A percentile compares a stretch with the other conserved stretches of the same genome.
phyloP scores from a whole-genome alignment of 1,140 invertebrate genomes.

The Neocloeon triangulifer region DNA sequence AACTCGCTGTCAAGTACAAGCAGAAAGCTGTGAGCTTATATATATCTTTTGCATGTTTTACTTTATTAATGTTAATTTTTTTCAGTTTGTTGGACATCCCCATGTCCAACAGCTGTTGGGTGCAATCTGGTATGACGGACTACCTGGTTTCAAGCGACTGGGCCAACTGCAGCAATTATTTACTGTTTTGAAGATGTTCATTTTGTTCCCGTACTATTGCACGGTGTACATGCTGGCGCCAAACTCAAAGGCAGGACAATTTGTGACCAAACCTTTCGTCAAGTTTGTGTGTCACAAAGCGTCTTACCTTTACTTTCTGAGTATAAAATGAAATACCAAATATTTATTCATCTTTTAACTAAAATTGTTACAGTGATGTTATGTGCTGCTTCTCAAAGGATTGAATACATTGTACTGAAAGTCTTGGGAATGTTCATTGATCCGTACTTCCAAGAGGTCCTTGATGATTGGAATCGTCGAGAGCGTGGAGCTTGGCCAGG shows the following conservation, averaged over 20 bases:
- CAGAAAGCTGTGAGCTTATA: conserved; percentile 59
- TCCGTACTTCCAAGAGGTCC: conserved; percentile 39
- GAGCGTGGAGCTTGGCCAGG: conserved; percentile 68
- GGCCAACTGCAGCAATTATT: conserved; percentile 46
- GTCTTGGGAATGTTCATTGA: conserved; percentile 51
- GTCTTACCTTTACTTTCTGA: conserved; percentile 73
- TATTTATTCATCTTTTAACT: not conserved
- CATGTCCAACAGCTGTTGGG: conserved; percentile 78
- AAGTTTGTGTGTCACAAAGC: conserved; percentile 83
- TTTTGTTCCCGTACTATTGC: conserved; percentile 69
- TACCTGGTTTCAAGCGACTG: conserved; percentile 67
- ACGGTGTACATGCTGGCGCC: conserved; percentile 67
- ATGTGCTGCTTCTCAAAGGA: conserved; percentile 57
- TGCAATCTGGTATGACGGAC: conserved; percentile 83
- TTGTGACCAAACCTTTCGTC: conserved; percentile 81
- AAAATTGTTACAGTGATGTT: conserved; percentile 32
- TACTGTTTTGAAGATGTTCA: conserved; percentile 53
- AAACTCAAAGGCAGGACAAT: conserved; percentile 49
- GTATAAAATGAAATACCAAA: conserved; percentile 34
- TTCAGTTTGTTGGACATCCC: conserved; percentile 77
- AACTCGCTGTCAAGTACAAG: conserved; percentile 85
- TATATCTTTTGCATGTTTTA: not conserved
- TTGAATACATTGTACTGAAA: conserved; percentile 54
- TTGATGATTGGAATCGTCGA: conserved; percentile 46
- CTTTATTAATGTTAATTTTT: no score